Conservation (phyloP, 2,888 invertebrate genomes). For the Polymixis lichenea region DNA sequence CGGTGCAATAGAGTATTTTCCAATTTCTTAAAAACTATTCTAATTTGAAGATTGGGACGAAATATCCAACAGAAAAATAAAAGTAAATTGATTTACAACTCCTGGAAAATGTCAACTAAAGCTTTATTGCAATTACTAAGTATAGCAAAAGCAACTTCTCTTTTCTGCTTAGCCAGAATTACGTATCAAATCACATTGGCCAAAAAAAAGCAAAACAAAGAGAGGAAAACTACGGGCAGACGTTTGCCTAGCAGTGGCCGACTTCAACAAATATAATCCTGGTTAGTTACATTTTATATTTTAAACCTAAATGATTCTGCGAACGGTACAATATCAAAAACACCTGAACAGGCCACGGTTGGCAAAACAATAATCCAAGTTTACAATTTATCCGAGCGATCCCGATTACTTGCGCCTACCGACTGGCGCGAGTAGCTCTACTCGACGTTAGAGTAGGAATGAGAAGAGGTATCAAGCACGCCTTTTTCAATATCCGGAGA, state of each 20-base stretch:
- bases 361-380: constrained; percentile 83
- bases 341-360: constrained; percentile 80
- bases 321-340: constrained; percentile 79
- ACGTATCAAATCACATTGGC: too few species aligned
- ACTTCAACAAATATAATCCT: background rate
- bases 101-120: too few species aligned
- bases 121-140: too few species aligned
- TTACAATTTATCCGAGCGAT: constrained; percentile 72
- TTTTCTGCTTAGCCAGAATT: too few species aligned
- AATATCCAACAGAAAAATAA: too few species aligned
- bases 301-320: constrained; percentile 65
- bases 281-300: background rate
- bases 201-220: background rate
- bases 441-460: constrained; percentile 37
- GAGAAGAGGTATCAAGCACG: background rate
- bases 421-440: constrained; percentile 64
- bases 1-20: too few species aligned
- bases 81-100: too few species aligned
- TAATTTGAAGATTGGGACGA: too few species aligned
- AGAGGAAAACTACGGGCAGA: background rate
- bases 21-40: too few species aligned
- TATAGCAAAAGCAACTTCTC: too few species aligned
- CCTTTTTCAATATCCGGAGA: background rate
- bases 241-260: background rate
- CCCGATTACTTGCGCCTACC: constrained; percentile 77